Evolutionary conservation across 1,140 invertebrate genomes (phyloP), one percentile per base, ranked within the genome.

Genomic region (Cydia splendana): DNA sequence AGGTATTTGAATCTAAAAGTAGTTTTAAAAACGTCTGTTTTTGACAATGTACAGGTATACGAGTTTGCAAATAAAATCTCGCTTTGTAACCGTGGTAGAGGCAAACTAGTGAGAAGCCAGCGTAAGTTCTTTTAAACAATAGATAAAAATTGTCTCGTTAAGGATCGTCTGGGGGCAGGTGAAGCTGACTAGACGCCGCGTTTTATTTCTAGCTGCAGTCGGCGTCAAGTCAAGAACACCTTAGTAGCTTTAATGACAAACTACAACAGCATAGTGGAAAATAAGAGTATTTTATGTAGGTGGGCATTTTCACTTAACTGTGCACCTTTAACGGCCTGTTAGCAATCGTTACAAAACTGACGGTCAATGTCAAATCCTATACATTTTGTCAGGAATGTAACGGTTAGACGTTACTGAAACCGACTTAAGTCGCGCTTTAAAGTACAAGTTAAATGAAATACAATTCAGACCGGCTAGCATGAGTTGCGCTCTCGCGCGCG

Each of bases 61-160:
- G 51, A 53, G n/a, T n/a, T 18, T 53, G 51, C 6, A 18, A 53
- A 53, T 53, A 24, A 20, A 10, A 20, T 62, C 7, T 10, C 9
- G n/a, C 18, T 62, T 24, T n/a, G 7, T 7, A 71, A 30, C 30
- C 2, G 18, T 4, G 34, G 4, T 20, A 1, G 15, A 71, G 7
- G 13, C 12, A 67, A 30, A 4, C 30, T 67, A n/a, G 38, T 42
- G 15, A 71, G 65, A 18, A 20, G 10, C 28, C 28, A 38, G 6
- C 1, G 30, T 45, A 71, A 38, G n/a, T 18, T 10, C 15, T 71
- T 71, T 71, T 45, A 71, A 71, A 71, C 67, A 71, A 71, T 71
- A 42, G 67, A 42, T 71, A 71, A 71, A 71, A 71, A 38, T 71
- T 71, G 67, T 71, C 67, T 71, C 67, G 67, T 71, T 71, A 71